A percentile compares a stretch with the other conserved stretches of the same genome.
Evolutionary conservation across 2,888 invertebrate species (phyloP).

Genomic region (Tetramorium bicarinatum): DNA sequence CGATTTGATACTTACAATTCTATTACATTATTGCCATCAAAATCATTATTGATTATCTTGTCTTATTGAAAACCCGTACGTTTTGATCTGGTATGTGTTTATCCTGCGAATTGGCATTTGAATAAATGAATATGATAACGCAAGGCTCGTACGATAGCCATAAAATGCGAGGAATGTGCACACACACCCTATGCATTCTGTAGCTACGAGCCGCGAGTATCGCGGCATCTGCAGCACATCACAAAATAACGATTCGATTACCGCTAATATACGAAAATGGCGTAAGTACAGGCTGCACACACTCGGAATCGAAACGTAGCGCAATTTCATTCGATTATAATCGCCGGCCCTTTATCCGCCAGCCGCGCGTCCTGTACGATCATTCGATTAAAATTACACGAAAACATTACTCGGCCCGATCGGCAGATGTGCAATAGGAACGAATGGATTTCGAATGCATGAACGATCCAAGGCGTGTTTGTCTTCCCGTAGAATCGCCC

Average conservation of each 20-base stretch:
- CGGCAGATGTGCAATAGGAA: conserved; percentile 69
- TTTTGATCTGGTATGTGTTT: conserved; percentile 15
- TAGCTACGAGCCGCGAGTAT: conserved; percentile 32
- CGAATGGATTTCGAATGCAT: conserved; percentile 67
- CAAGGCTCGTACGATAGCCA: conserved; percentile 15
- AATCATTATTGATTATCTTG: not conserved
- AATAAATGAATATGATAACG: conserved; percentile 39
- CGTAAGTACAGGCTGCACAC: conserved; percentile 66
- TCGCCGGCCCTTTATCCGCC: conserved; percentile 61
- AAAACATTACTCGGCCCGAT: conserved; percentile 60
- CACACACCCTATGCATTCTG: not conserved
- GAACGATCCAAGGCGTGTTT: conserved; percentile 60
- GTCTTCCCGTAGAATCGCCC: conserved; percentile 61
- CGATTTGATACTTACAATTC: not conserved
- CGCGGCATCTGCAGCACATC: conserved; percentile 39
- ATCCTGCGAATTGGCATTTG: conserved; percentile 6
- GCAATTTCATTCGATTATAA: conserved; percentile 68
- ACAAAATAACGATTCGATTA: conserved; percentile 60
- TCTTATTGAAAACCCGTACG: not conserved
- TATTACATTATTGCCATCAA: not conserved
- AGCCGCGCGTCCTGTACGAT: conserved; percentile 65
- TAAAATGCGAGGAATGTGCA: conserved; percentile 27
- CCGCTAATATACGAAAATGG: conserved; percentile 70
- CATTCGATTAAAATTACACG: conserved; percentile 76
- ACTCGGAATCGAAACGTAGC: conserved; percentile 52